Conservation (phyloP, 2,888 invertebrate genomes). For the Eupithecia pulchellata region DNA sequence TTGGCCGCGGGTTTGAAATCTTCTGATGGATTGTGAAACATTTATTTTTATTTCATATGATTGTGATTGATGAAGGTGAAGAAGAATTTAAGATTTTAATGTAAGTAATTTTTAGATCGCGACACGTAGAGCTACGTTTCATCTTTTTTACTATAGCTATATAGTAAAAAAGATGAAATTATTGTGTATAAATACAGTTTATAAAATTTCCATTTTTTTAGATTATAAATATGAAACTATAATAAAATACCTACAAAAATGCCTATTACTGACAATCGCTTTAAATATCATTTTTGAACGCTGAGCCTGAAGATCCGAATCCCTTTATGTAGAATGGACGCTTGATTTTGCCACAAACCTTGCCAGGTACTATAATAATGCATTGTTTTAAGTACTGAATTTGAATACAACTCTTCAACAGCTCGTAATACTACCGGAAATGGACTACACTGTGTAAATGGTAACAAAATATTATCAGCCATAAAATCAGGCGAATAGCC, state of each 20-base stretch:
- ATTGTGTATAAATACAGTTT: not conserved
- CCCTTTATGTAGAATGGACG: not conserved
- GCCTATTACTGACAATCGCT: not conserved
- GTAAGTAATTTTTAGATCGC: not conserved
- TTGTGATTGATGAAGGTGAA: conserved; percentile 15
- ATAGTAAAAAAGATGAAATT: not conserved
- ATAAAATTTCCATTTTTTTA: not conserved
- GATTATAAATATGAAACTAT: not conserved
- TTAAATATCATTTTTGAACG: not conserved
- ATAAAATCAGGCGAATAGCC: conserved; percentile 40
- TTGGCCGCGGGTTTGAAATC: conserved; percentile 1
- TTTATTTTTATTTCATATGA: conserved; percentile 14
- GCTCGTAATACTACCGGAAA: conserved; percentile 39
- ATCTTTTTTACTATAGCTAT: too few relatives aligned
- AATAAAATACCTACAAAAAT: not conserved
- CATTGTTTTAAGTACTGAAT: conserved; percentile 26
- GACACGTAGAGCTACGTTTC: too few relatives aligned
- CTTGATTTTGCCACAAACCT: conserved; percentile 5
- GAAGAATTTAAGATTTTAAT: conserved; percentile 1
- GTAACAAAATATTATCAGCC: conserved; percentile 43
- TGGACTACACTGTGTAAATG: conserved; percentile 39
- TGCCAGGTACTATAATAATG: conserved; percentile 11
- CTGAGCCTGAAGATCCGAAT: not conserved
- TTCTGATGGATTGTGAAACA: conserved; percentile 20
- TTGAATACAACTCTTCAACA: conserved; percentile 35